Evolutionary conservation across 2,797 vertebrate genomes (phyloP), one percentile per base, ranked within the genome.

Genomic region (Podarcis siculus): DNA sequence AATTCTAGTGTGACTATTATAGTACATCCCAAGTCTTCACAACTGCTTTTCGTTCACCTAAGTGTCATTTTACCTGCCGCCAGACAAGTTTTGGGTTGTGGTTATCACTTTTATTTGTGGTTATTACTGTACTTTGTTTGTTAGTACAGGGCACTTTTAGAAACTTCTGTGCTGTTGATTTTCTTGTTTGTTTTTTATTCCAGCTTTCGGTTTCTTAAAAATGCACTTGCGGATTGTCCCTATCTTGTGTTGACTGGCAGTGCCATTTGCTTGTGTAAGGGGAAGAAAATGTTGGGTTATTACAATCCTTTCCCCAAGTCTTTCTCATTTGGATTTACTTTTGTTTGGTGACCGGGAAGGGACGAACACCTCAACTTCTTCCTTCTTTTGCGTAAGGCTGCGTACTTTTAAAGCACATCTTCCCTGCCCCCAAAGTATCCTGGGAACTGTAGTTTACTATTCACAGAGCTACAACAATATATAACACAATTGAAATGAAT

Each of bases 81-180:
- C 91, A 83, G 61, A 89, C 81, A 93, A 72, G 83, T 45, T 91
- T 92, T 86, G 89, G 72, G 77, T 89, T n/a, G 21, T 88, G 32
- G 75, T 94, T 89, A 87, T 91, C 80, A 85, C 85, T 90, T 91
- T 86, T 91, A 89, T 78, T 86, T 91, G 89, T 49, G 49, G 49
- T 91, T 94, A 86, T 89, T 93, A 79, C 88, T 77, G 12, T 49
- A 49, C 49, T 49, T 49, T 13, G 45, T 69, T 42, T 82, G 12
- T 91, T 89, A 75, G 0, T 89, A 79, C 55, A 79, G 37, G 87
- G 78, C 91, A 92, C 81, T 93, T 94, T 95, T 86, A 73, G 87
- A 95, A 85, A 45, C 90, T 80, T 55, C 79, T 81, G 88, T 93
- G 76, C 92, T 94, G 8, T 92, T 95, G 88, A 92, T 75, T 94